A percentile compares a stretch with the other conserved stretches of the same genome.
These are phyloP conservation scores for Koerneria pararmatus DNA, from an alignment of 2,888 invertebrate genomes.

Conservation along the genomic window DNA sequence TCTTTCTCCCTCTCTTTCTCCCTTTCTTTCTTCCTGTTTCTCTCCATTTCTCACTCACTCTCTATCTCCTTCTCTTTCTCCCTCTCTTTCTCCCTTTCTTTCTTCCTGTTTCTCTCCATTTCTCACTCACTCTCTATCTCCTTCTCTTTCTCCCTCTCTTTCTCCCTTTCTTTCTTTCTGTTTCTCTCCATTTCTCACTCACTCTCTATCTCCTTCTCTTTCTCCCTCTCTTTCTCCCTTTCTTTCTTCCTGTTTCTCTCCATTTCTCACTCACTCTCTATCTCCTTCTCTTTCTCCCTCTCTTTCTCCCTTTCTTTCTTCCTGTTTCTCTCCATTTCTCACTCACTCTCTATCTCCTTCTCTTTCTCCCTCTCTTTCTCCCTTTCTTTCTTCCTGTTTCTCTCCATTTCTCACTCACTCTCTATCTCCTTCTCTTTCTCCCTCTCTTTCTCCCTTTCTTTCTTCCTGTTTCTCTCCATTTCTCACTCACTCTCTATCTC, in stretches of 20 bases:
- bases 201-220: not conserved
- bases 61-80: not conserved
- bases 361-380: not conserved
- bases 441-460: not conserved
- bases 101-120: constrained; percentile 5
- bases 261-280: not conserved
- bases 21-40: not conserved
- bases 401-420: too few relatives aligned
- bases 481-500: not conserved
- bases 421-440: not conserved
- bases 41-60: not conserved
- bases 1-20: constrained; percentile 5
- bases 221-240: constrained; percentile 6
- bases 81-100: not conserved
- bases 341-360: not conserved
- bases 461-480: not conserved
- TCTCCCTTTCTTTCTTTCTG: constrained; percentile 2
- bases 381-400: not conserved
- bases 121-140: not conserved
- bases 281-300: not conserved
- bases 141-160: constrained; percentile 6
- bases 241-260: not conserved
- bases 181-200: not conserved
- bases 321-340: not conserved
- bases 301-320: constrained; percentile 6